Evolutionary conservation across 2,888 invertebrate genomes (phyloP).

Genomic region (Oligia latruncula): DNA sequence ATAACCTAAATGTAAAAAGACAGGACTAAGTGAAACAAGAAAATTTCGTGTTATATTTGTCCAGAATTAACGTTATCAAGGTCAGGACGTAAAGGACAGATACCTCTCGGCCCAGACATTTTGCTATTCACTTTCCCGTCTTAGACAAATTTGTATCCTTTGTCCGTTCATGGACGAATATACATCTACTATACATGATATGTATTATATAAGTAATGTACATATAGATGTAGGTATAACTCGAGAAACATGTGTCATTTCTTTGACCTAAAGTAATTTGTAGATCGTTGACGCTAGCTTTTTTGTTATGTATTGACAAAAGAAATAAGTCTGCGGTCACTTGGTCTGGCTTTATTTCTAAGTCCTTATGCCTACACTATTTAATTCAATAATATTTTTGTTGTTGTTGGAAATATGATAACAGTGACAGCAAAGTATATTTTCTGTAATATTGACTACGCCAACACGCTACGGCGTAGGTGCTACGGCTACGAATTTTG

Average conservation of each 20-base stretch:
- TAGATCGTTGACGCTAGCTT: neutral
- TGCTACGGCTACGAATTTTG: constrained; percentile 24
- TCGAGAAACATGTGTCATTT: constrained; percentile 1
- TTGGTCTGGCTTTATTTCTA: too few species aligned
- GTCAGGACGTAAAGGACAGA: constrained; percentile 14
- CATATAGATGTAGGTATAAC: neutral
- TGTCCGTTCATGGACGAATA: constrained; percentile 25
- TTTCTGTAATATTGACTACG: neutral
- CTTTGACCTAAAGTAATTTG: constrained; percentile 11
- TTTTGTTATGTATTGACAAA: neutral
- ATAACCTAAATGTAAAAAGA: constrained; percentile 8
- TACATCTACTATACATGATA: neutral
- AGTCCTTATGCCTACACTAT: neutral
- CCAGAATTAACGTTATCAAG: constrained; percentile 23
- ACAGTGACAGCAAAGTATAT: neutral
- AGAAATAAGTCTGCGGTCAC: neutral
- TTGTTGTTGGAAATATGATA: neutral
- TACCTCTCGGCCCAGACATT: constrained; percentile 27
- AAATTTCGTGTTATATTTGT: constrained; percentile 16
- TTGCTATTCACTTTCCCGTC: constrained; percentile 44
- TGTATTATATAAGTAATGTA: neutral
- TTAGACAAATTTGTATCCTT: constrained; percentile 51
- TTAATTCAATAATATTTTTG: neutral
- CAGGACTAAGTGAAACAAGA: constrained; percentile 15
- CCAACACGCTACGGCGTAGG: constrained; percentile 43